These are phyloP conservation scores for Zoanthus sociatus DNA, from an alignment of 92 coral and sea anemone genomes.

Conservation along the genomic window DNA sequence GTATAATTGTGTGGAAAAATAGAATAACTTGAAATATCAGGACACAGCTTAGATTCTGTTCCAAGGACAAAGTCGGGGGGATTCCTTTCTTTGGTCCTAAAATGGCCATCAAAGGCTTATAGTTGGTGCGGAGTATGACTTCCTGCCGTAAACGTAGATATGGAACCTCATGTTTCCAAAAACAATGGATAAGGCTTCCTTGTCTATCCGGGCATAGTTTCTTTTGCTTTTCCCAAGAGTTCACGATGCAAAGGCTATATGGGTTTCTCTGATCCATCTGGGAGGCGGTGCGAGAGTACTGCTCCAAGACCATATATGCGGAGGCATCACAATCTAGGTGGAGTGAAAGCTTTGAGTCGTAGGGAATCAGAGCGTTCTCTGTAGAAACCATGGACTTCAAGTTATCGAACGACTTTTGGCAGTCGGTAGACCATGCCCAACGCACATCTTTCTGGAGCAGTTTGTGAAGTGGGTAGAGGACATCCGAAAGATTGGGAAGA, in stretches of 20 bases:
- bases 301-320: conserved; percentile 34
- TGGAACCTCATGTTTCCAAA: conserved; percentile 46
- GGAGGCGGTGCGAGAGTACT: conserved; percentile 57
- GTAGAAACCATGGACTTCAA: conserved; percentile 5
- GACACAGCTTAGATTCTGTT: no score
- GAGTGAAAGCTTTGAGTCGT: neutral
- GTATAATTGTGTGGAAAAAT: no score
- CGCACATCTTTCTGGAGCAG: conserved; percentile 17
- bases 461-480: conserved; percentile 42
- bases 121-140: conserved; percentile 17
- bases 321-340: conserved; percentile 36
- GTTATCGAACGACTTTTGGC: conserved; percentile 16
- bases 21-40: no score
- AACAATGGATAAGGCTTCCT: conserved; percentile 46
- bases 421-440: neutral
- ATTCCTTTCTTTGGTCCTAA: conserved; percentile 43
- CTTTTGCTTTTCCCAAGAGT: neutral
- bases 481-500: conserved; percentile 18
- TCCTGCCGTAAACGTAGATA: conserved; percentile 44
- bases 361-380: neutral
- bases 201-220: conserved; percentile 53
- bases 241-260: conserved; percentile 19
- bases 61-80: conserved; percentile 9
- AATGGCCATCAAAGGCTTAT: conserved; percentile 15
- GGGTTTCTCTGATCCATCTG: conserved; percentile 55